Evolutionary conservation across 2,888 invertebrate species (phyloP).

Genomic region (Tholera decimalis): DNA sequence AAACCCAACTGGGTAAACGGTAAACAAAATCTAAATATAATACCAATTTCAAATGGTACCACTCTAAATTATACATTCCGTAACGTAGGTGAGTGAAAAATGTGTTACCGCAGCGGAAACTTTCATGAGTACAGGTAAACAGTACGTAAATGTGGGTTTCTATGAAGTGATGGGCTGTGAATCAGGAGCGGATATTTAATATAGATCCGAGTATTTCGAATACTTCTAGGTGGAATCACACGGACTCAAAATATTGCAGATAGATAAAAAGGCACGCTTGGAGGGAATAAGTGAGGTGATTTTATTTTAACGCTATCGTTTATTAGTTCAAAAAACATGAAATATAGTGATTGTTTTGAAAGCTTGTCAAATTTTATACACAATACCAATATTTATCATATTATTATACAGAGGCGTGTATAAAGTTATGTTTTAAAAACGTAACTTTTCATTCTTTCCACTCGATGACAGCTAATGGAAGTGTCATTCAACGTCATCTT

Average conservation of each 20-base stretch:
- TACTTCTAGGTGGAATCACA: background rate
- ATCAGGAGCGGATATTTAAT: constrained; percentile 6
- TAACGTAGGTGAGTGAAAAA: constrained; percentile 46
- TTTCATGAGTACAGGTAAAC: constrained; percentile 38
- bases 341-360: no score
- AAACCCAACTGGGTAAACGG: constrained; percentile 23
- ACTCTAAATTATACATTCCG: constrained; percentile 48
- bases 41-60: constrained; percentile 26
- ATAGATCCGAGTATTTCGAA: background rate
- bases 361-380: no score
- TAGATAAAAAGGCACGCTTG: no score
- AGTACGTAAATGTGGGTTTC: constrained; percentile 8
- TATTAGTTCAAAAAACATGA: no score
- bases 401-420: no score
- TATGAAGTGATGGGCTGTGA: constrained; percentile 36
- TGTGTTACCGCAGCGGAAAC: constrained; percentile 41
- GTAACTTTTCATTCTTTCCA: no score
- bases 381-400: no score
- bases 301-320: no score
- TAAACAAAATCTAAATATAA: constrained; percentile 61
- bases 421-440: no score
- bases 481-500: no score
- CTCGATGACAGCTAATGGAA: no score
- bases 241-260: background rate
- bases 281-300: background rate